Evolutionary conservation across 2,888 invertebrate species (phyloP).

Genomic region (Bembecia ichneumoniformis): DNA sequence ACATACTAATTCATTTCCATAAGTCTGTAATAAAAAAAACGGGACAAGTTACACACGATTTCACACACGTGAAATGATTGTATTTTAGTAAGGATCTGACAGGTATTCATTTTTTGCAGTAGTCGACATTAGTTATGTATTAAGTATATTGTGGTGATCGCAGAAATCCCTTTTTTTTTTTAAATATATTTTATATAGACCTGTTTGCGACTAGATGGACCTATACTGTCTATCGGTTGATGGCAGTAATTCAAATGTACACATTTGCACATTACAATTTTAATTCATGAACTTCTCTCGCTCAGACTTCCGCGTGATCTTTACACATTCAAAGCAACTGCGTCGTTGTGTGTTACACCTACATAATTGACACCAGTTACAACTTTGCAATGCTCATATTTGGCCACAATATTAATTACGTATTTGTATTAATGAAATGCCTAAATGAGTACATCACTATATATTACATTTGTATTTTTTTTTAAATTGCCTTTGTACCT

Average conservation of each 20-base stretch:
- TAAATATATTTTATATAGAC: neutral
- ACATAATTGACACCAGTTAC: neutral
- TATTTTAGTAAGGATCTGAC: no score
- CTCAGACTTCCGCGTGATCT: constrained; percentile 9
- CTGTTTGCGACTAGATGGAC: neutral
- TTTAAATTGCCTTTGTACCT: neutral
- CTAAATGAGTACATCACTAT: neutral
- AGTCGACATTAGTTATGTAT: no score
- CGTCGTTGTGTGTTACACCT: constrained; percentile 1
- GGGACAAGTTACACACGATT: no score
- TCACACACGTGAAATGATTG: no score
- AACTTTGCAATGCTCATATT: neutral
- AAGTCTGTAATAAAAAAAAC: no score
- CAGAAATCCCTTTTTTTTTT: neutral
- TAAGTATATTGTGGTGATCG: no score
- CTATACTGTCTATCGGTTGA: neutral
- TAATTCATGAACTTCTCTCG: neutral
- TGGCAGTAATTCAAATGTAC: neutral
- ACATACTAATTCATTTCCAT: no score
- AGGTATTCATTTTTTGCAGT: neutral
- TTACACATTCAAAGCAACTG: constrained; percentile 1
- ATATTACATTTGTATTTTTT: neutral
- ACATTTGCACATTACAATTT: neutral
- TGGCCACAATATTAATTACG: neutral
- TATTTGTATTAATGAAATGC: neutral